Evolutionary conservation across 2,113 vertebrate genomes (phyloP).

Genomic region (Lutjanus erythropterus): DNA sequence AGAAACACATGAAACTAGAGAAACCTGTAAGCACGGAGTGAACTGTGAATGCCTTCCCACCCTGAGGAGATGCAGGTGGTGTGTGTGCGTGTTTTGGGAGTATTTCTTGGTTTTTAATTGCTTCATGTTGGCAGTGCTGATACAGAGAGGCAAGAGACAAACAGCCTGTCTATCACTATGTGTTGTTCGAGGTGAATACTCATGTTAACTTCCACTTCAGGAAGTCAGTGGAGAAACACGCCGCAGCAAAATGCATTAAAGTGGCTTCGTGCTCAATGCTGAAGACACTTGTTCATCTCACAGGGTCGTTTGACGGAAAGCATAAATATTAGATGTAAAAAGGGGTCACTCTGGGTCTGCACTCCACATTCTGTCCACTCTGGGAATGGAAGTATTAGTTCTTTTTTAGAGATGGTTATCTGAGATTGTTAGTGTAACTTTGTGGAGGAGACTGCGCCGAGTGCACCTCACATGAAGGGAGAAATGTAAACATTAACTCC

Average conservation of each 20-base stretch:
- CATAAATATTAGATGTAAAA: conserved; percentile 21
- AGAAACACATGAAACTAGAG: background rate
- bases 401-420: conserved; percentile 5
- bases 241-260: background rate
- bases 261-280: background rate
- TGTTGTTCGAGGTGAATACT: background rate
- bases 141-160: conserved; percentile 25
- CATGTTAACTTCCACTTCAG: conserved; percentile 17
- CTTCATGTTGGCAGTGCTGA: conserved; percentile 9
- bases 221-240: background rate
- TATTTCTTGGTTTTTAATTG: background rate
- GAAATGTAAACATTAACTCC: background rate
- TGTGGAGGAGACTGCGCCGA: background rate
- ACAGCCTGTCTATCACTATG: conserved; percentile 8
- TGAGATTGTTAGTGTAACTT: conserved; percentile 9
- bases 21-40: background rate
- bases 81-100: background rate
- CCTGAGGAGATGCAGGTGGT: background rate
- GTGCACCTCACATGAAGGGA: background rate
- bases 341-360: conserved; percentile 14
- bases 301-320: conserved; percentile 32
- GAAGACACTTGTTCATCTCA: conserved; percentile 25
- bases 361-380: background rate
- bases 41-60: background rate
- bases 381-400: background rate